Base-by-base conservation (phyloP, 2,797 vertebrate genomes). In the Channallabes apus region DNA sequence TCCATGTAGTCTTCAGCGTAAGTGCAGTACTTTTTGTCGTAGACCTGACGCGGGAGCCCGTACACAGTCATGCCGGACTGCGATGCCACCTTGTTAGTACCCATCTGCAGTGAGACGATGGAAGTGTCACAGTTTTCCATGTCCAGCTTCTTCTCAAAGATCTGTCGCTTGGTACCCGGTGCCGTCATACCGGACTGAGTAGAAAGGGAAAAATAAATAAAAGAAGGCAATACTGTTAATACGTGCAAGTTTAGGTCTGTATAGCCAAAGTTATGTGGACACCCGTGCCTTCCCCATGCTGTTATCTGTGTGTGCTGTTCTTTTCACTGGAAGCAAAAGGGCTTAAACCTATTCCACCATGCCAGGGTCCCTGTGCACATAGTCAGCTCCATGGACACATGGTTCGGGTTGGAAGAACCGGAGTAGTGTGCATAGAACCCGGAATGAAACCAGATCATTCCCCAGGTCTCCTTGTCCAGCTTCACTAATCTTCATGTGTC, bases 81-180 rank as follows among this genome's bases (percentile, higher is more conserved):
- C 0, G 97, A 98, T 0, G 98, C 97, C 82, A 96, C 96, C 91
- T 97, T 98, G 93, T 98, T 99, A 91, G 96, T 97, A 86, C 98
- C 98, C 97, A 99, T 99, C 94, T 99, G 98, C 92, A 99, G 95
- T 0, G 97, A 97, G 88, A 99, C 96, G 46, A 94, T 97, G 90
- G 92, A 89, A 1, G 92, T 96, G 92, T 99, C 98, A 0, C 97
- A 99, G 78, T 89, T 94, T 90, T 98, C 97, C 96, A 97, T 96
- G 83, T 97, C 96, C 93, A 98, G 93, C 79, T 95, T 94, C 22
- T 97, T 97, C 90, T 98, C 97, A 11, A 97, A 98, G 92, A 99
- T 99, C 94, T 97, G 97, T 5, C 98, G 94, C 91, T 97, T 96
- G 12, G 97, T 99, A 46, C 98, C 98, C 0, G 98, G 97, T 0